Evolutionary conservation across 2,888 invertebrate genomes (phyloP), one percentile per base, ranked within the genome.

Genomic region (Eustalomyia histrio): DNA sequence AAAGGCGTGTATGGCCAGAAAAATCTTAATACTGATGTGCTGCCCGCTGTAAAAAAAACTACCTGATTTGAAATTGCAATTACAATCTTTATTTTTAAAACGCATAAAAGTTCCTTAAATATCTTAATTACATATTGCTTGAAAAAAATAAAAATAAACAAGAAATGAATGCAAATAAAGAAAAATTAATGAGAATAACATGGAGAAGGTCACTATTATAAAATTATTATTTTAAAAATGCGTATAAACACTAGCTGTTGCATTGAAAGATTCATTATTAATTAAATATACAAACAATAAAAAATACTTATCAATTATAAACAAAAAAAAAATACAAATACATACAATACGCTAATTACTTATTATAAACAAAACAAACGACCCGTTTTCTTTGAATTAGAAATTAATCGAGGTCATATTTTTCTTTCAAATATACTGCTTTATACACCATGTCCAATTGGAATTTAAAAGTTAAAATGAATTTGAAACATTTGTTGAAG

Each of bases 81-180:
- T 97, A 29, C 99, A 99, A 89, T 89, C 92, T 71, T 90, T 92
- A 84, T 95, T 90, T 89, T 95, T 91, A 91, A 94, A 87, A 88
- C 91, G 87, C 74, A 4, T 33, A 33, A 33, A 33, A 33, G 33
- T 86, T 89, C 6, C 33, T 7, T 33, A 33, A n/a, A n/a, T n/a
- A n/a, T n/a, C n/a, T n/a, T n/a, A 21, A 21, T 4, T 21, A 21
- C 21, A 21, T 21, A 21, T 21, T 21, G 21, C 21, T 21, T 21
- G n/a, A n/a, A n/a, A n/a, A n/a, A 21, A 21, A 21, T 4, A 21
- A 21, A 21, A 21, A 21, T 21, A 2, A 21, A 21, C 4, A 4
- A 21, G 21, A 3, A 4, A 29, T 29, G 29, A 29, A 29, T 29
- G 7, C 29, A 29, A 29, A 6, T 29, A 6, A 29, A 29, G 29